These are phyloP conservation scores for Poecilia picta DNA, from an alignment of 2,797 vertebrate species.

Conservation along the genomic window DNA sequence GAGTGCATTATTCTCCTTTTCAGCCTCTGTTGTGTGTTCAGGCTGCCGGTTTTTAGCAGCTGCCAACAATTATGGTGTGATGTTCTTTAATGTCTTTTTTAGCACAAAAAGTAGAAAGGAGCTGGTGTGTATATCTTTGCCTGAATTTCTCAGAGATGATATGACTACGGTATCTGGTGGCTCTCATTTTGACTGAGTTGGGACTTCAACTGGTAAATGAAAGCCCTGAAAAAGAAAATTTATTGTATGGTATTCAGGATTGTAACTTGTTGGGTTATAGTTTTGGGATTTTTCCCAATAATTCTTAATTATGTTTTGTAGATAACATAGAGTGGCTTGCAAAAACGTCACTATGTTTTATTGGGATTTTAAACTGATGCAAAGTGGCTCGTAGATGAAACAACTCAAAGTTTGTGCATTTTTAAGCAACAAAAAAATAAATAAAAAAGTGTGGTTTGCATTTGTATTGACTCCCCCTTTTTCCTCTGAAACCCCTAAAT, in stretches of 20 bases:
- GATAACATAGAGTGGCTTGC: background rate
- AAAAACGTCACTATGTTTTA: background rate
- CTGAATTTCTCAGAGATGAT: constrained; percentile 24
- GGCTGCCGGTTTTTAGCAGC: constrained; percentile 49
- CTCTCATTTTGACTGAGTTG: constrained; percentile 4
- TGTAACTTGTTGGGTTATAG: background rate
- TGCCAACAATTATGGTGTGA: constrained; percentile 38
- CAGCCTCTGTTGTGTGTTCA: constrained; percentile 27
- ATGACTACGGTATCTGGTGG: constrained; percentile 16
- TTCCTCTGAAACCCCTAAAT: background rate
- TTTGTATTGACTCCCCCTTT: background rate
- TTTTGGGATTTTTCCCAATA: background rate
- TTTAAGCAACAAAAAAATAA: background rate
- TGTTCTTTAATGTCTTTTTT: constrained; percentile 48
- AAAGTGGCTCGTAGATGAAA: background rate
- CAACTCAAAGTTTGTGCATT: background rate
- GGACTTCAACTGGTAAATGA: background rate
- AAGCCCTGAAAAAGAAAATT: background rate
- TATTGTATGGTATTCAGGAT: background rate
- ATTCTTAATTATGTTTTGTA: background rate
- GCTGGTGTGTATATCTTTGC: constrained; percentile 37
- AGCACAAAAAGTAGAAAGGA: constrained; percentile 39
- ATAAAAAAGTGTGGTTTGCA: background rate
- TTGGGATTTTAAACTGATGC: background rate
- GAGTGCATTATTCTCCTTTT: constrained; percentile 51